Percentiles rank a stretch among this genome's conserved stretches.
Conservation (phyloP, 2,113 vertebrate genomes). For the Origma solitaria region DNA sequence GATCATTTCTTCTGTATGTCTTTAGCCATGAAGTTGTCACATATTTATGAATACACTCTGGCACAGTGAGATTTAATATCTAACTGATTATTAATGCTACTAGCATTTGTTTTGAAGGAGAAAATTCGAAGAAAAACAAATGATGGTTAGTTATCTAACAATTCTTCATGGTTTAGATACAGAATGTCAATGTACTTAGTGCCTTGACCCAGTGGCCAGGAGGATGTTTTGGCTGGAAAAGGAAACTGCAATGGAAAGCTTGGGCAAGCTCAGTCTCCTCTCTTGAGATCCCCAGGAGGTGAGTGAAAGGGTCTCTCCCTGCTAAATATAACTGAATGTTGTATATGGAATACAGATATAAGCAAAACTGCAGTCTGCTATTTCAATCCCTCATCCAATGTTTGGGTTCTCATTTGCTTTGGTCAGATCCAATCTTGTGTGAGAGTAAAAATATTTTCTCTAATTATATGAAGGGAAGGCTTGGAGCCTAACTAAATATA, state of each 20-base stretch:
- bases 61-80: background rate
- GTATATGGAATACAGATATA: background rate
- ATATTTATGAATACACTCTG: background rate
- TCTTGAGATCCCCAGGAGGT: background rate
- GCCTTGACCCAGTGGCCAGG: background rate
- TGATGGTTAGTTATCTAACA: background rate
- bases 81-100: background rate
- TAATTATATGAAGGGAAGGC: background rate
- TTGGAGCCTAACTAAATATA: background rate
- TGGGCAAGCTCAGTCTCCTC: background rate
- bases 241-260: background rate
- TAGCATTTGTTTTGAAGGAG: background rate
- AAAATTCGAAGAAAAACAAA: background rate
- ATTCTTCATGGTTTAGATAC: background rate
- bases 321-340: background rate
- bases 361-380: background rate
- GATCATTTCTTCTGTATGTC: background rate
- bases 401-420: background rate
- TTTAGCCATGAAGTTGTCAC: background rate
- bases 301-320: background rate
- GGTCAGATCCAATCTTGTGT: background rate
- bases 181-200: background rate
- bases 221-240: background rate
- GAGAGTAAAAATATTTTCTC: background rate
- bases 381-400: background rate